Base-by-base conservation (phyloP, 2,888 invertebrate species). In the Galeopsomyia nigrocyanea region DNA sequence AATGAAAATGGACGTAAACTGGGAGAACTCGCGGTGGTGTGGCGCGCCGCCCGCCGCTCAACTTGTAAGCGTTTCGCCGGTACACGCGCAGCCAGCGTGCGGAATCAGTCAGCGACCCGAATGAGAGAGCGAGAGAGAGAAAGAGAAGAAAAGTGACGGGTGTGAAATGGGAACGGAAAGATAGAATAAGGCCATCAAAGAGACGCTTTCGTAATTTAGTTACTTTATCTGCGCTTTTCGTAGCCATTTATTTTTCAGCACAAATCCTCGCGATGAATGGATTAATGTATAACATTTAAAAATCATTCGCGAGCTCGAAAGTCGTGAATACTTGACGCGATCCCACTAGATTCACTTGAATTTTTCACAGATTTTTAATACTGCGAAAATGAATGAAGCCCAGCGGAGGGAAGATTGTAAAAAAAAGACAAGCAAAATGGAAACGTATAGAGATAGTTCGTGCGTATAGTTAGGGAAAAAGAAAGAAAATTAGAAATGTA, bases 1-100 rank as follows among this genome's bases (percentile, higher is more conserved):
- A 78, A 78, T 78, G 78, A 78, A 78, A 78, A 78, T 77, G 71
- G 77, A 78, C 77, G 75, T 76, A 72, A 78, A 78, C 72, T 74
- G 61, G 55, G 72, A n/a, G 65, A 57, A 71, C n/a, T 69, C 56
- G 69, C 19, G 26, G 46, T 39, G 19, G 22, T 26, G 17, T 9
- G 51, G 26, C 26, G 10, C 5, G 51, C 26, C 26, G 10, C 39
- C 49, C 21, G 61, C 47, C 31, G 50, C 16, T 26, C 7, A 13
- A 50, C 66, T 5, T 46, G 39, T 39, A 13, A 21, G 14, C 14
- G 39, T 19, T 53, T 31, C 63, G 19, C 31, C 39, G 39, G 64
- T 55, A 31, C 7, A 46, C 26, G 26, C 26, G 39, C 13, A 39
- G 39, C 7, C 39, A 39, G 39, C 50, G 56, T 26, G 47, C 17